Evolutionary conservation across 2,888 invertebrate genomes (phyloP), one percentile per base, ranked within the genome.

Genomic region (Aquatica leii): DNA sequence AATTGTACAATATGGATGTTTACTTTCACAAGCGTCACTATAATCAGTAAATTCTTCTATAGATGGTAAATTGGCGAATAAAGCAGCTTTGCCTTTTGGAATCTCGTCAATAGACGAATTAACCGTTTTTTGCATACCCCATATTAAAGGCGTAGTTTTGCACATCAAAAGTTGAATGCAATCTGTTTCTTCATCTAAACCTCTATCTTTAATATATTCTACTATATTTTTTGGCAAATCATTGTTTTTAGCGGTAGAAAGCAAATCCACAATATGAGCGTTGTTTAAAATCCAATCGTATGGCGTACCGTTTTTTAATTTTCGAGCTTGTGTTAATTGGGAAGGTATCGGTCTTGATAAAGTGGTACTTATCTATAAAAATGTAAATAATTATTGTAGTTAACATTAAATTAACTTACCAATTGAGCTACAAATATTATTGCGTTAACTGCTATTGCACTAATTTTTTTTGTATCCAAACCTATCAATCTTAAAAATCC

Each of bases 391-490:
- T 50, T 24, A 14, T 24, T n/a, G 24, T 3, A 9, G 2, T 5
- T 43, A 21, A 24, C 8, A 50, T 50, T 12, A 12, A 1, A 50
- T 2, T 9, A 12, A 80, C 85, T 84, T 81, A 93, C 94, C 88
- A 93, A 85, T 82, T 94, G 93, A 0, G 94, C 93, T 12, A 94
- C 85, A 80, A 93, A 92, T 67, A 94, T 89, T 12, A 94, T 84
- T 15, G 91, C 92, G 78, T 94, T 94, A 12, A 94, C 86, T 11
- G 93, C 92, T 40, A 94, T 88, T 0, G 94, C 93, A 24, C 91
- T 90, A 64, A 94, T 85, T 81, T 92, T 91, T 59, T 86, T 87
- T 0, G 90, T 85, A 77, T 94, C 91, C 54, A 94, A 84, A 15
- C 93, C 93, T 69, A 94, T 84, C 58, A 94, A 80, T 49, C 88